Conservation (phyloP, 2,888 invertebrate genomes). For the Bombylius major region DNA sequence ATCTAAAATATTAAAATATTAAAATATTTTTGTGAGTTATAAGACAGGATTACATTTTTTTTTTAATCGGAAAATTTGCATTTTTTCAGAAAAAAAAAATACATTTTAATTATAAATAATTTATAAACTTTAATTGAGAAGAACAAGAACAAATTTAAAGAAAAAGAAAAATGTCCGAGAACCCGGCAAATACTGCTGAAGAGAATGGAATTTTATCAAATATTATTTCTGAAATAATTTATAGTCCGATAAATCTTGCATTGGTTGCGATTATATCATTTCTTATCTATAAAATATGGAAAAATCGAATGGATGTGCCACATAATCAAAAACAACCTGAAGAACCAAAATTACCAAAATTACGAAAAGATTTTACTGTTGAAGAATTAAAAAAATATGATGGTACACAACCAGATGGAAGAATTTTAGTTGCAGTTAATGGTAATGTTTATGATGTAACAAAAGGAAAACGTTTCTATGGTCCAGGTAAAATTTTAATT, state of each 20-base stretch:
- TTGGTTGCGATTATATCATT: constrained; percentile 55
- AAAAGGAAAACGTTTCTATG: constrained; percentile 79
- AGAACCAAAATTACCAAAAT: constrained; percentile 58
- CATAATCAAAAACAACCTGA: constrained; percentile 26
- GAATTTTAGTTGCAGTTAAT: constrained; percentile 85
- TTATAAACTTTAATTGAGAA: no score
- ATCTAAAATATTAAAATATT: no score
- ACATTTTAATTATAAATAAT: no score
- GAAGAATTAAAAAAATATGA: constrained; percentile 77
- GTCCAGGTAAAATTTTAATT: constrained; percentile 57
- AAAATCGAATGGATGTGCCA: constrained; percentile 39
- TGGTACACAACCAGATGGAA: constrained; percentile 73
- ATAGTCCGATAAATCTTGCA: constrained; percentile 57
- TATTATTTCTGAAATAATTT: constrained; percentile 48
- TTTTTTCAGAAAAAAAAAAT: no score
- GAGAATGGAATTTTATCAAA: constrained; percentile 25
- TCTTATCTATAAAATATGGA: constrained; percentile 62
- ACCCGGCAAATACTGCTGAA: background rate
- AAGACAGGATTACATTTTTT: no score
- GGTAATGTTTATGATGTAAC: constrained; percentile 93
- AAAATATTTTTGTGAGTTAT: no score
- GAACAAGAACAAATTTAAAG: background rate
- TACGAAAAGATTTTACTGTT: constrained; percentile 81
- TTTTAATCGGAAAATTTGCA: no score
- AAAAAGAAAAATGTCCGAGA: constrained; percentile 1